Evolutionary conservation across 2,888 invertebrate genomes (phyloP), one percentile per base, ranked within the genome.

Genomic region (Chalcosyrphus nemorum): DNA sequence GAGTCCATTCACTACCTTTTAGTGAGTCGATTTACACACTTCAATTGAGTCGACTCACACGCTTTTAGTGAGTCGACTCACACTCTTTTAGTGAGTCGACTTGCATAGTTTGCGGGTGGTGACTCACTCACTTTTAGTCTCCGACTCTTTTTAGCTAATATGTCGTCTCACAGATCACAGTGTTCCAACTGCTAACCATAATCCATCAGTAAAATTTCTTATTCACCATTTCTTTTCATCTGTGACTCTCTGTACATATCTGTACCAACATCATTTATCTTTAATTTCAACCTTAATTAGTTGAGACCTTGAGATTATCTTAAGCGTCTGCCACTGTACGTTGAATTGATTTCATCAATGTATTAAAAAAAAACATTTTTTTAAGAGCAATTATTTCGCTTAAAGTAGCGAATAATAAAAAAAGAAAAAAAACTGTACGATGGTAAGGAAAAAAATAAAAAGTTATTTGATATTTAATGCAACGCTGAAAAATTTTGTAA

Each of bases 261-360:
- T 32, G 32, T 43, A 21, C 41, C 24, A 2, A 41, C 52, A 43
- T 38, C 15, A 61, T 72, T 61, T 38, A 56, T 75, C 35, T 24
- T 27, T 52, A 47, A 57, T 57, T 76, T 57, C 57, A 66, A 32
- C 59, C 41, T 76, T 68, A 68, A 59, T 76, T 68, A 76, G 66
- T 66, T 15, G 29, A 76, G 59, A 43, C 76, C 76, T 76, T 76
- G 76, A 68, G 76, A 68, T 76, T 68, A 76, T 61, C 68, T 76
- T 68, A 43, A 52, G 29, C 76, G 41, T 59, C 68, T 68, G 63
- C 72, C 32, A 43, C 17, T 54, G 59, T n/a, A 43, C 45, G 45
- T 35, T 50, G 32, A 68, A 68, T 76, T 52, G 59, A 68, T 76
- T 76, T 76, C 76, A 52, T 61, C 76, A 76, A 76, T 68, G 59